These are phyloP conservation scores for Anas platyrhynchos DNA, from an alignment of 2,113 vertebrate species.

Conservation along the genomic window DNA sequence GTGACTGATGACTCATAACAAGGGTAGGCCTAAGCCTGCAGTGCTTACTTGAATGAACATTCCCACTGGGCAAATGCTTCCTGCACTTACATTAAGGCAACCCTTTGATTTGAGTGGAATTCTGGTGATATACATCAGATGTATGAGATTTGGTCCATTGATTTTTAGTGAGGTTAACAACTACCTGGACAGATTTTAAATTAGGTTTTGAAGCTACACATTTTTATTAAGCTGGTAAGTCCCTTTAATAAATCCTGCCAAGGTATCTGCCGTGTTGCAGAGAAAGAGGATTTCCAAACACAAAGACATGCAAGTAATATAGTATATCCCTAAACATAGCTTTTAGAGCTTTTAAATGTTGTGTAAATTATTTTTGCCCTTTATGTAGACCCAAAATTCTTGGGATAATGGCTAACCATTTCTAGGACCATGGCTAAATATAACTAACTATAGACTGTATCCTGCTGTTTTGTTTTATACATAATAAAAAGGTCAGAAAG, in stretches of 20 bases:
- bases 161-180: slow-evolving; percentile 46
- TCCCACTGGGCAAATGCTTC: slow-evolving; percentile 1
- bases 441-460: background rate
- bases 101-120: slow-evolving; percentile 28
- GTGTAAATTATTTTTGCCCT: background rate
- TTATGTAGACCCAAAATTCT: background rate
- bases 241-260: background rate
- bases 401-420: background rate
- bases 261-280: background rate
- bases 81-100: background rate
- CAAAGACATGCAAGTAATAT: background rate
- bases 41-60: slow-evolving; percentile 23
- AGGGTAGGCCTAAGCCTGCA: background rate
- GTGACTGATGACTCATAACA: background rate
- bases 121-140: slow-evolving; percentile 27
- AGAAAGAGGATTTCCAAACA: background rate
- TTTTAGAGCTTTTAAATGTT: background rate
- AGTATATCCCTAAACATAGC: background rate
- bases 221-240: slow-evolving; percentile 1
- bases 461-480: background rate
- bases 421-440: background rate
- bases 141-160: slow-evolving; percentile 43
- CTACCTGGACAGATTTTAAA: slow-evolving; percentile 37
- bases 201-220: slow-evolving; percentile 3
- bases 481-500: background rate